phyloP scores from a whole-genome alignment of 2,797 vertebrate species.

The Dipus sagitta region DNA sequence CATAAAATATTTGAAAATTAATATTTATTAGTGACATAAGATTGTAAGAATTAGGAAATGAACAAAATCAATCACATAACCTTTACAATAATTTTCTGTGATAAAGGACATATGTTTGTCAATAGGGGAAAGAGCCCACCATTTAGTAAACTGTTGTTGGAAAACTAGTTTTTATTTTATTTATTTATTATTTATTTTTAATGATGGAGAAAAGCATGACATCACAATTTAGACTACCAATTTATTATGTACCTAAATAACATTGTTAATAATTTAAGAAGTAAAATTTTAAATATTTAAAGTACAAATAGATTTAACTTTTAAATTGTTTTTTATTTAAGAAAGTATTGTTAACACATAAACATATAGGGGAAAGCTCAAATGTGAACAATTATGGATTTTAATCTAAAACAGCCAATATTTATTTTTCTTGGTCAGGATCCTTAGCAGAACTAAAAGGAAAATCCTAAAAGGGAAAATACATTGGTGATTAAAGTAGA shows the following conservation, averaged over 20 bases:
- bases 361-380: neutral
- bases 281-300: constrained; percentile 18
- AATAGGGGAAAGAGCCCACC: neutral
- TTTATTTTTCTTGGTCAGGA: neutral
- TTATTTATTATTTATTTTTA: too few species aligned
- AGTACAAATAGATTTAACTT: neutral
- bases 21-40: neutral
- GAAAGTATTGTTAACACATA: neutral
- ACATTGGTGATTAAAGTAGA: neutral
- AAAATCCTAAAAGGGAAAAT: constrained; percentile 13
- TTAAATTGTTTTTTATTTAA: constrained; percentile 36
- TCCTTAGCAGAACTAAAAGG: neutral
- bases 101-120: constrained; percentile 19
- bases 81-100: constrained; percentile 8
- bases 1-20: neutral
- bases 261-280: constrained; percentile 42
- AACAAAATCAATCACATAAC: neutral
- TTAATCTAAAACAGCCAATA: neutral
- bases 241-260: neutral
- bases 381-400: neutral
- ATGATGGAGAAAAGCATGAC: neutral
- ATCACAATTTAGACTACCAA: neutral
- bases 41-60: neutral
- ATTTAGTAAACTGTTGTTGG: neutral
- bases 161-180: constrained; percentile 2